Percentiles rank a stretch among this genome's conserved stretches.
These are phyloP conservation scores for Drosophila obscura DNA, from an alignment of 1,140 invertebrate species.

Conservation along the genomic window DNA sequence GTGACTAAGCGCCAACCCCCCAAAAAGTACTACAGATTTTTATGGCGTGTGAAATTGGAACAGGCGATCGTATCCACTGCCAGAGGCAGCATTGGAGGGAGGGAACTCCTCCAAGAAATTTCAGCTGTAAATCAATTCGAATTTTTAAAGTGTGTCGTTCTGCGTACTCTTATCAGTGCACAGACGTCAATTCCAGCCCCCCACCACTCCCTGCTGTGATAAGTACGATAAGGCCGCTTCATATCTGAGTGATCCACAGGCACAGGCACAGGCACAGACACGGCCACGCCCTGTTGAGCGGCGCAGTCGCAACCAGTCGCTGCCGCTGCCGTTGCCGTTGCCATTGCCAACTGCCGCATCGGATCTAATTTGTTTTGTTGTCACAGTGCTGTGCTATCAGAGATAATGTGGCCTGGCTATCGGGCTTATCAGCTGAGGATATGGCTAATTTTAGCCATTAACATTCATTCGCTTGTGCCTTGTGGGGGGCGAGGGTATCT, in stretches of 20 bases:
- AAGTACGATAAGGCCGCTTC: too few species aligned
- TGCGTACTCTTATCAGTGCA: constrained; percentile 24
- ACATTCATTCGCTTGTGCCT: too few species aligned
- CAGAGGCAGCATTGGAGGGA: too few species aligned
- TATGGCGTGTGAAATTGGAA: constrained; percentile 54
- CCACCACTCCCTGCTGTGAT: too few species aligned
- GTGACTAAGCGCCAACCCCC: constrained; percentile 21
- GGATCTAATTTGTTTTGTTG: constrained; percentile 49
- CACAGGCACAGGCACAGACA: neutral
- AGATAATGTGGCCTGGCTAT: constrained; percentile 27
- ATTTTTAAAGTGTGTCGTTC: neutral
- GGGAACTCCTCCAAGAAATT: constrained; percentile 9
- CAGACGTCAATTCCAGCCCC: constrained; percentile 19
- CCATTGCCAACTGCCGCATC: neutral
- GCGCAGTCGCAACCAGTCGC: constrained; percentile 26
- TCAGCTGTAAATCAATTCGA: constrained; percentile 56
- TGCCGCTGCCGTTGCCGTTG: neutral
- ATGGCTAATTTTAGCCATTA: constrained; percentile 43
- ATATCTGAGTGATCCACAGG: constrained; percentile 8
- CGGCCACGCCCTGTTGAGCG: neutral
- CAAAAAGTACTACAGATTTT: neutral
- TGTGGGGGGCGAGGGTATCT: neutral
- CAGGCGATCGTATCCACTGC: neutral
- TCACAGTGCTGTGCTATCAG: neutral
- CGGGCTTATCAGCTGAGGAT: constrained; percentile 37